Conservation (phyloP, 2,797 vertebrate genomes). For the Typhlichthys subterraneus region DNA sequence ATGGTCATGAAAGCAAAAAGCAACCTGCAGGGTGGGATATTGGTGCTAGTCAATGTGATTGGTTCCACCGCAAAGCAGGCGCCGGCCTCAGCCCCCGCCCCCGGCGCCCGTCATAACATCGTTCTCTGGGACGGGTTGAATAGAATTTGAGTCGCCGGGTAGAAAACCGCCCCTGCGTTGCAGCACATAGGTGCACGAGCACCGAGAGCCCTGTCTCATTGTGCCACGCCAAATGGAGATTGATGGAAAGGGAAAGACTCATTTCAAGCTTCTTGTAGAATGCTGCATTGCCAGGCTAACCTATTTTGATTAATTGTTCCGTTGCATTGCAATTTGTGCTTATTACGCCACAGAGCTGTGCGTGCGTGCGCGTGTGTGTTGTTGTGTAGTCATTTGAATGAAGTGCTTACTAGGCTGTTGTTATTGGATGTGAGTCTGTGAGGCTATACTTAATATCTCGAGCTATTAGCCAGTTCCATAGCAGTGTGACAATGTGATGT, state of each 20-base stretch:
- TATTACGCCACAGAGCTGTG: conserved; percentile 42
- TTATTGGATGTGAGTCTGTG: conserved; percentile 29
- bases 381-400: neutral
- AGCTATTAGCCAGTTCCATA: conserved; percentile 9
- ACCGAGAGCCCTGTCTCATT: conserved; percentile 4
- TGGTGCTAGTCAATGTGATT: conserved; percentile 49
- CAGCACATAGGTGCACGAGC: conserved; percentile 31
- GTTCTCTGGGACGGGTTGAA: conserved; percentile 34
- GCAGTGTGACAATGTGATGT: conserved; percentile 26
- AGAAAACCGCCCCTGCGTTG: conserved; percentile 54
- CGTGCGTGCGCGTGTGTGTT: conserved; percentile 16
- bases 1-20: conserved; percentile 33
- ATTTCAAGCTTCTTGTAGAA: conserved; percentile 66
- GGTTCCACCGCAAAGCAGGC: conserved; percentile 37
- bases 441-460: conserved; percentile 32
- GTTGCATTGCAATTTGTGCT: conserved; percentile 60
- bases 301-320: conserved; percentile 65
- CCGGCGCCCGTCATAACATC: conserved; percentile 30
- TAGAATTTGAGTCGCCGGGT: conserved; percentile 46
- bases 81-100: conserved; percentile 12
- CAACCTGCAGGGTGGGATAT: conserved; percentile 31
- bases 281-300: conserved; percentile 37
- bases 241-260: conserved; percentile 51
- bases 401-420: conserved; percentile 29
- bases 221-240: conserved; percentile 31